Base-by-base conservation (phyloP, 2,113 vertebrate genomes). In the Hypanus sabinus region DNA sequence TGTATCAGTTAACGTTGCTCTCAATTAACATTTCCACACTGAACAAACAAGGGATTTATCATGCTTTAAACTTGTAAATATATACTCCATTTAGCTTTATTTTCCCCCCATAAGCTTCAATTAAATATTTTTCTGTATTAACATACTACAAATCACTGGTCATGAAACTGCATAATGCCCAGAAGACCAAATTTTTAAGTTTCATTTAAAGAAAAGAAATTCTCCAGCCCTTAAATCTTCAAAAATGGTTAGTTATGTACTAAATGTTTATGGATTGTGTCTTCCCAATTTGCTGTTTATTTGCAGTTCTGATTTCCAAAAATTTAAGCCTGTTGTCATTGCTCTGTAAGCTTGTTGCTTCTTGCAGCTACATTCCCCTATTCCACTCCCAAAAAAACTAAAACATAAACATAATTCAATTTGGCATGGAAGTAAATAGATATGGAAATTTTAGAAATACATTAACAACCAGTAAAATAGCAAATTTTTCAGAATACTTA, bases 401-500 rank as follows among this genome's bases (percentile, higher is more conserved):
- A 22, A 73, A 73, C 71, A 73, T 14, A 73, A 73, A 93, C 71
- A 73, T 38, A 46, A 46, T 70, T 93, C 22, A 73, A 70, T 73
- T 93, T 93, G 91, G 71, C 33, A 12, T 55, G 68, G 24, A 70
- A 73, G 33, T 87, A 93, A 93, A 93, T 93, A 93, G 73, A 93
- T 93, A 73, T 46, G 62, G 65, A 93, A 73, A 71, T 93, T 71
- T 70, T 73, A 18, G 70, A 93, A 93, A 93, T 75, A 70, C 91
- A 71, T 73, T 93, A 46, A 55, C 91, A 93, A 36, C 65, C 62
- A 92, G 33, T 92, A 92, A 92, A 92, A 73, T 73, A 93, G 91
- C 91, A 93, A 73, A 93, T 93, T 93, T 73, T 93, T 73, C 70
- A 73, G 91, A 73, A 73, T 93, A 93, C 71, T 73, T 55, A 73